A percentile compares a stretch with the other conserved stretches of the same genome.
These are phyloP conservation scores for Zophobas atratus DNA, from an alignment of 1,140 invertebrate genomes.

Conservation along the genomic window DNA sequence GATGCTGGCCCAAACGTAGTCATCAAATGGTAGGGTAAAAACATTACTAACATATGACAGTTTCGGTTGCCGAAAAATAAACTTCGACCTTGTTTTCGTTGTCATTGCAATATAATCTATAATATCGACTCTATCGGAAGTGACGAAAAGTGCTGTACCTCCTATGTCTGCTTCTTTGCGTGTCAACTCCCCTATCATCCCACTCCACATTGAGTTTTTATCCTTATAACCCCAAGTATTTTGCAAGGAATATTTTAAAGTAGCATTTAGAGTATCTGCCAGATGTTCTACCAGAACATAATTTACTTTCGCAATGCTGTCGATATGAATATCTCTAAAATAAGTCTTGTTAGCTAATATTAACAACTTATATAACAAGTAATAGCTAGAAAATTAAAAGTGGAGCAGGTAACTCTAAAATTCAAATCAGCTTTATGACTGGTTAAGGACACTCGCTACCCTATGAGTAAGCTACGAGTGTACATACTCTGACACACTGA, in stretches of 20 bases:
- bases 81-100: slow-evolving; percentile 74
- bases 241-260: slow-evolving; percentile 69
- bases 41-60: slow-evolving; percentile 78
- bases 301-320: slow-evolving; percentile 77
- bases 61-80: slow-evolving; percentile 78
- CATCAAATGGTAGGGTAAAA: slow-evolving; percentile 75
- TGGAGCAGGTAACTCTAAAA: no score
- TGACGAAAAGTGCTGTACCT: slow-evolving; percentile 76
- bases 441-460: no score
- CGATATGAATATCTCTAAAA: slow-evolving; percentile 72
- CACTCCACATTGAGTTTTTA: slow-evolving; percentile 71
- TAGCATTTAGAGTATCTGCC: slow-evolving; percentile 73
- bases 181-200: slow-evolving; percentile 76
- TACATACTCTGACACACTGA: no score
- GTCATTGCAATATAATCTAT: slow-evolving; percentile 76
- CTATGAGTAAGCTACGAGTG: no score
- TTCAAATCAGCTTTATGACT: no score
- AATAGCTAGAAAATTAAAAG: no score
- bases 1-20: slow-evolving; percentile 73
- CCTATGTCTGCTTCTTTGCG: slow-evolving; percentile 75
- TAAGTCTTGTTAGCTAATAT: neutral
- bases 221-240: slow-evolving; percentile 73
- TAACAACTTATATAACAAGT: no score
- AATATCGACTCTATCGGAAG: slow-evolving; percentile 72
- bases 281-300: slow-evolving; percentile 73